Evolutionary conservation across 2,113 vertebrate species (phyloP).

Genomic region (Brachypodius melanocephalos): DNA sequence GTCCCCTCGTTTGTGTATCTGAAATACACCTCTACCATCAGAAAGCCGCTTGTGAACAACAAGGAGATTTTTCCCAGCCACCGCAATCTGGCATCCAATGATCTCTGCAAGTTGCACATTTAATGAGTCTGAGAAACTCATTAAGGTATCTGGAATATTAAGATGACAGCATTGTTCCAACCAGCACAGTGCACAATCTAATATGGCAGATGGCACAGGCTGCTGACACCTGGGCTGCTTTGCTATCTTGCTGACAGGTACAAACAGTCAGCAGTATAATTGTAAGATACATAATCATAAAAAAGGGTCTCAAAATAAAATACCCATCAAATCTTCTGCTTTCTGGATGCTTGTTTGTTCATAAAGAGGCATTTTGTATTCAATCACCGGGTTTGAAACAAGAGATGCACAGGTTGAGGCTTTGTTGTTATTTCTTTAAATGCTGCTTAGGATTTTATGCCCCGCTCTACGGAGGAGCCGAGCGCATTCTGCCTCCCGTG

Average conservation of each 20-base stretch:
- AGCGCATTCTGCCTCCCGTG: neutral
- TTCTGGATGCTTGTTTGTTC: neutral
- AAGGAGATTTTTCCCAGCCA: neutral
- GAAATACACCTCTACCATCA: neutral
- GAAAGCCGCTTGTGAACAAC: neutral
- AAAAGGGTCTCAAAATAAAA: neutral
- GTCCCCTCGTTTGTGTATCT: neutral
- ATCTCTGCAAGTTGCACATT: constrained; percentile 46
- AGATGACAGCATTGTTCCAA: constrained; percentile 21
- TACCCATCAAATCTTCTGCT: neutral
- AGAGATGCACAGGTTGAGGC: neutral
- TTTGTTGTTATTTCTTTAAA: neutral
- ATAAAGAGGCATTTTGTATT: constrained; percentile 16
- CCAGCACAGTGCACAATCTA: neutral
- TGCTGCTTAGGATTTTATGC: neutral
- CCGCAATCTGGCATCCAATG: constrained; percentile 13
- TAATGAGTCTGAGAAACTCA: constrained; percentile 61
- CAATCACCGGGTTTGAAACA: neutral
- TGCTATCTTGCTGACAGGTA: neutral
- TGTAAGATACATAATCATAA: neutral
- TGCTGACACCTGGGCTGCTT: constrained; percentile 27
- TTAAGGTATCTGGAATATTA: constrained; percentile 56
- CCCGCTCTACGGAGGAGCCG: neutral
- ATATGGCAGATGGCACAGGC: constrained; percentile 40
- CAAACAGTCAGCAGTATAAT: constrained; percentile 1